Evolutionary conservation across 2,113 vertebrate genomes (phyloP).

Genomic region (Carassius carassius): DNA sequence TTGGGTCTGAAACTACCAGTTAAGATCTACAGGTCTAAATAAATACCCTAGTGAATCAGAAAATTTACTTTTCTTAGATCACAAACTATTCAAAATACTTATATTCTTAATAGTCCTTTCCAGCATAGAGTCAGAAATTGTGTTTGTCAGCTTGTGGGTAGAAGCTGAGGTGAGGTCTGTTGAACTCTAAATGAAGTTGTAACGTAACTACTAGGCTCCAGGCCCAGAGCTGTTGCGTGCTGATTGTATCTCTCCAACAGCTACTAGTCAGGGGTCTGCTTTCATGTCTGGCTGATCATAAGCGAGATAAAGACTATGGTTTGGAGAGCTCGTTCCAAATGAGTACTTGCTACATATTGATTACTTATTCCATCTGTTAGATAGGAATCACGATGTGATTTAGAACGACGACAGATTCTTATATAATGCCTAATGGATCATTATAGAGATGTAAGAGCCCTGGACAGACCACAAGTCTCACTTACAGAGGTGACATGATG

Average conservation of each 20-base stretch:
- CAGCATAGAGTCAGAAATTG: not conserved
- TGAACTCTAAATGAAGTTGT: conserved; percentile 12
- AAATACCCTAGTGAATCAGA: not conserved
- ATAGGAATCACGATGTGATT: not conserved
- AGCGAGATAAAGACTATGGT: not conserved
- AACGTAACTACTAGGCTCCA: conserved; percentile 27
- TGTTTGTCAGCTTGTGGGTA: not conserved
- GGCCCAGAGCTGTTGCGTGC: conserved; percentile 7
- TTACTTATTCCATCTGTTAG: conserved; percentile 16
- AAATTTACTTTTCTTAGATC: not conserved
- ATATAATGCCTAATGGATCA: conserved; percentile 9
- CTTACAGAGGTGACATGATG: not conserved
- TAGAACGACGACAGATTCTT: not conserved
- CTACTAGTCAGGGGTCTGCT: conserved; percentile 4
- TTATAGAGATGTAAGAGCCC: not conserved
- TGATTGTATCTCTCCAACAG: conserved; percentile 26
- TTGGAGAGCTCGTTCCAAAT: not conserved
- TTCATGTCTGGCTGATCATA: conserved; percentile 22
- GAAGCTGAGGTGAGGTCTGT: not conserved
- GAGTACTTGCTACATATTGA: conserved; percentile 7
- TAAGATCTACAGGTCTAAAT: not conserved
- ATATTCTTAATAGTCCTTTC: not conserved
- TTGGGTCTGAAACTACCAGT: not conserved
- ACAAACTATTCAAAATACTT: not conserved
- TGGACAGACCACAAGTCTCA: conserved; percentile 7